These are phyloP conservation scores for Oreohelix idahoensis DNA, from an alignment of 1,140 invertebrate species.

Conservation along the genomic window DNA sequence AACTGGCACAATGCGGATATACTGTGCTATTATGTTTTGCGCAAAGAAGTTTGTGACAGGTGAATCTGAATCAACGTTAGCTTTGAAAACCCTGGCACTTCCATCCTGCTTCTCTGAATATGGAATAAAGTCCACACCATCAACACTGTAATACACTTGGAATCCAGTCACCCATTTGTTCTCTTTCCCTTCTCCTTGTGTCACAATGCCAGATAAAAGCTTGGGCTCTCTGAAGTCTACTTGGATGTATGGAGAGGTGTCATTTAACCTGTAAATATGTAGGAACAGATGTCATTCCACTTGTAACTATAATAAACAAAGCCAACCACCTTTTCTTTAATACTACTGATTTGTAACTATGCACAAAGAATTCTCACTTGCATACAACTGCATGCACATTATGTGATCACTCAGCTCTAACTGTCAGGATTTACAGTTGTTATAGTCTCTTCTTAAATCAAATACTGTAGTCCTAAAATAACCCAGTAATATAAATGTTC, in stretches of 20 bases:
- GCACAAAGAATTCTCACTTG: too few relatives aligned
- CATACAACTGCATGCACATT: too few relatives aligned
- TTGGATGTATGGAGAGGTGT: constrained; percentile 18
- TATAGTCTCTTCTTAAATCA: too few relatives aligned
- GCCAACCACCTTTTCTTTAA: not conserved
- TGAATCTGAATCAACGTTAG: constrained; percentile 48
- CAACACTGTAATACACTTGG: constrained; percentile 64
- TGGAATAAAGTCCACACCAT: constrained; percentile 56
- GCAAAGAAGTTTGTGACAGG: constrained; percentile 52
- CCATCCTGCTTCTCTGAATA: constrained; percentile 48
- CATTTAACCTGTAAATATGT: constrained; percentile 25
- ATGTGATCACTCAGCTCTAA: too few relatives aligned
- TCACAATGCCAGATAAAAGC: constrained; percentile 66
- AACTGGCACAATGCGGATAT: constrained; percentile 16
- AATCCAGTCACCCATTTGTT: constrained; percentile 67
- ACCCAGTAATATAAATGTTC: too few relatives aligned
- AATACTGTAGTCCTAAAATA: too few relatives aligned
- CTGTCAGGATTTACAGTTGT: too few relatives aligned
- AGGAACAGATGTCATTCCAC: too few relatives aligned
- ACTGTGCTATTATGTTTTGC: constrained; percentile 20
- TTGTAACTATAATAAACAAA: too few relatives aligned
- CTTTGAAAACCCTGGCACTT: constrained; percentile 49
- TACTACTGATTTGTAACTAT: too few relatives aligned
- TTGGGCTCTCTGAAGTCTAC: constrained; percentile 69
- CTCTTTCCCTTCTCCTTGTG: constrained; percentile 47